Conservation (phyloP, 2,113 vertebrate species). For the Stegostoma tigrinum region DNA sequence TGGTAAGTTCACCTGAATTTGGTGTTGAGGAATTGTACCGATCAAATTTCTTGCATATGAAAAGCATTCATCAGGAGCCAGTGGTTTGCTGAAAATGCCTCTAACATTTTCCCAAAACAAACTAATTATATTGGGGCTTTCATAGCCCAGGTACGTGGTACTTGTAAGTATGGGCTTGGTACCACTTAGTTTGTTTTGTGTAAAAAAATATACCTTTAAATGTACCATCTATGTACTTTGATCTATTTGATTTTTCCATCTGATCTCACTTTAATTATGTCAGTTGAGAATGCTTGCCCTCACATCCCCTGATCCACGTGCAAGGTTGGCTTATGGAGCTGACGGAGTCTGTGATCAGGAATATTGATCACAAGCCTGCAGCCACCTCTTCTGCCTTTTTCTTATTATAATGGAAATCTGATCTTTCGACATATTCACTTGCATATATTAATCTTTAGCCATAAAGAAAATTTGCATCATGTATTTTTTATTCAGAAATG, state of each 20-base stretch:
- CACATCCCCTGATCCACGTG: not conserved
- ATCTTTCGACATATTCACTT: not conserved
- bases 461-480: not conserved
- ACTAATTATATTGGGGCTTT: too few species aligned
- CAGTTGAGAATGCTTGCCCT: not conserved
- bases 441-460: not conserved
- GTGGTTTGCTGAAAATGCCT: conserved; percentile 10
- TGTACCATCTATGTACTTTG: not conserved
- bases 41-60: not conserved
- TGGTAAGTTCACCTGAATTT: conserved; percentile 1
- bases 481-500: not conserved
- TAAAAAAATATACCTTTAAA: not conserved
- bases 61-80: not conserved
- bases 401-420: not conserved
- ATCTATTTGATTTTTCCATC: not conserved
- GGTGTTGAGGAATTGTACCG: not conserved
- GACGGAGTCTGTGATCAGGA: not conserved
- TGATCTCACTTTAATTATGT: not conserved
- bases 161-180: not conserved
- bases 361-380: not conserved
- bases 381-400: not conserved
- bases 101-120: not conserved
- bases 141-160: not conserved
- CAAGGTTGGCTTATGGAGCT: not conserved
- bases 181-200: not conserved